Evolutionary conservation across 2,113 vertebrate genomes (phyloP).

Genomic region (Condylura cristata): DNA sequence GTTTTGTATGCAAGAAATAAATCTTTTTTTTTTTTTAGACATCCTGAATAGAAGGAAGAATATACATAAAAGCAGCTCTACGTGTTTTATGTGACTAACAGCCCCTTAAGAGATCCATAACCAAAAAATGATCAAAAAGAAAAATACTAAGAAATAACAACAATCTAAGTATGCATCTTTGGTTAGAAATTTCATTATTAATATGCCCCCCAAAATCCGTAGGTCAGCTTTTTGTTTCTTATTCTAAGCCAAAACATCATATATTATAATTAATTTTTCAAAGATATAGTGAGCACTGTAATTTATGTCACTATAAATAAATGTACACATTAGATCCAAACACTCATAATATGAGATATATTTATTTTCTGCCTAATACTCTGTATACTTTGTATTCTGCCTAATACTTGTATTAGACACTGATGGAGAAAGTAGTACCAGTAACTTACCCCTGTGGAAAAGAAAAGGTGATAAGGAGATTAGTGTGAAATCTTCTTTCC

Average conservation of each 20-base stretch:
- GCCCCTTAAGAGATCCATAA: background rate
- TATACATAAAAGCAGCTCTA: background rate
- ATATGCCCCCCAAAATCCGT: background rate
- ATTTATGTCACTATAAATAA: slow-evolving; percentile 45
- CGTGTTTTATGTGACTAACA: background rate
- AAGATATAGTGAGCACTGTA: background rate
- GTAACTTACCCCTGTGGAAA: slow-evolving; percentile 28
- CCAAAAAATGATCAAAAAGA: background rate
- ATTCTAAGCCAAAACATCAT: background rate
- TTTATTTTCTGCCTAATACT: slow-evolving; percentile 21
- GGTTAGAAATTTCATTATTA: background rate
- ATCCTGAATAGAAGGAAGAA: background rate
- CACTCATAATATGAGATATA: background rate
- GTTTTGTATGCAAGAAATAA: too few species aligned
- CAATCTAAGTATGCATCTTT: background rate
- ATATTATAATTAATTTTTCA: slow-evolving; percentile 52
- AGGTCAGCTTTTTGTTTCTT: background rate
- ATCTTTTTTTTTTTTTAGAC: too few species aligned
- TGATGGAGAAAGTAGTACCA: background rate
- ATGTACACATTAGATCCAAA: slow-evolving; percentile 34
- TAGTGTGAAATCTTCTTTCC: background rate
- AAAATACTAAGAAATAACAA: slow-evolving; percentile 22
- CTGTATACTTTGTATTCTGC: background rate
- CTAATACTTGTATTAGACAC: slow-evolving; percentile 1
- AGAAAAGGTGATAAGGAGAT: slow-evolving; percentile 26